These are phyloP conservation scores for Podarcis cretensis DNA, from an alignment of 2,113 vertebrate species.

Conservation along the genomic window DNA sequence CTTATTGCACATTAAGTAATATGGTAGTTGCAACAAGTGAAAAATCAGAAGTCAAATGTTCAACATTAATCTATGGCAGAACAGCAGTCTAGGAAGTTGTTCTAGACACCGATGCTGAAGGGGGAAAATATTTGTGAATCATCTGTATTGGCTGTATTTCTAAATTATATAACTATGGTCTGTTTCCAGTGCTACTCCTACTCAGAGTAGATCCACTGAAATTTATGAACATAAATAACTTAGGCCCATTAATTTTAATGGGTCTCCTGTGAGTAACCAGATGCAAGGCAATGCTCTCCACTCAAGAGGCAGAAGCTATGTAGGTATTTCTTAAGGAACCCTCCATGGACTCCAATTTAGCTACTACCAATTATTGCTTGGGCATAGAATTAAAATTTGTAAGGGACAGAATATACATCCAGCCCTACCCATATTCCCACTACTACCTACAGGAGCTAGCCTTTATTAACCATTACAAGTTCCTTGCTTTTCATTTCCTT, in stretches of 20 bases:
- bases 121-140: constrained; percentile 20
- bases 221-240: too few relatives aligned
- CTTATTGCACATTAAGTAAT: not conserved
- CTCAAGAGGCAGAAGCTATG: not conserved
- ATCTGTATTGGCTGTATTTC: not conserved
- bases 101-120: constrained; percentile 14
- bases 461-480: not conserved
- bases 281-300: not conserved
- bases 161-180: constrained; percentile 1
- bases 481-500: constrained; percentile 14
- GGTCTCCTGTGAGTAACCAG: too few relatives aligned
- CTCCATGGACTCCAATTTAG: not conserved
- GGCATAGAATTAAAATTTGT: not conserved
- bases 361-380: not conserved
- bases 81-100: constrained; percentile 39
- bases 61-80: constrained; percentile 72
- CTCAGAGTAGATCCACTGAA: too few relatives aligned
- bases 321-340: not conserved
- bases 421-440: not conserved
- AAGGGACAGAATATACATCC: not conserved
- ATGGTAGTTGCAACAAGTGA: constrained; percentile 63
- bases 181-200: too few relatives aligned
- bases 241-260: too few relatives aligned
- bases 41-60: constrained; percentile 67
- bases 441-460: not conserved